Evolutionary conservation across 35 echinoderm and acorn worm species (phyloP).

Genomic region (Ophioderma brevispina): DNA sequence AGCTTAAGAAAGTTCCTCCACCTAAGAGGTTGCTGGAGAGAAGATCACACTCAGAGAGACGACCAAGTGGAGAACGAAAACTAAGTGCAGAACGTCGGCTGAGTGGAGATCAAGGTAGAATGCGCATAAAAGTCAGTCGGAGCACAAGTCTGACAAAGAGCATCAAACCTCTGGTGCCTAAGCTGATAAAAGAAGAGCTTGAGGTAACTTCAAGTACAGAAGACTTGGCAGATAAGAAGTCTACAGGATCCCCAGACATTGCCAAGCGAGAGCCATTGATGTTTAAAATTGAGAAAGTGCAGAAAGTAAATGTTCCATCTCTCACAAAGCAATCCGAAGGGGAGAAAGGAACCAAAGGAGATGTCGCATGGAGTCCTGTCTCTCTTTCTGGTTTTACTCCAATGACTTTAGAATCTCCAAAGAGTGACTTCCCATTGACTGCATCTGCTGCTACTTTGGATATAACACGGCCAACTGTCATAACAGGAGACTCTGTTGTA

Average conservation of each 20-base stretch:
- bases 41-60: slow-evolving; percentile 42
- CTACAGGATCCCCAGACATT: slow-evolving; percentile 19
- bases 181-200: slow-evolving; percentile 83
- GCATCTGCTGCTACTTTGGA: slow-evolving; percentile 55
- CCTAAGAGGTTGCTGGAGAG: slow-evolving; percentile 41
- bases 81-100: not conserved
- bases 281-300: slow-evolving; percentile 92
- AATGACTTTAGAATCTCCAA: not conserved
- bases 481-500: not conserved
- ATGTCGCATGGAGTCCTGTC: not conserved
- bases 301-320: slow-evolving; percentile 85
- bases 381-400: not conserved
- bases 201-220: slow-evolving; percentile 54
- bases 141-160: slow-evolving; percentile 23
- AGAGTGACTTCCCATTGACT: slow-evolving; percentile 29
- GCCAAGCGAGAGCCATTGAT: slow-evolving; percentile 88
- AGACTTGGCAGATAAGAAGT: slow-evolving; percentile 29
- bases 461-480: slow-evolving; percentile 20
- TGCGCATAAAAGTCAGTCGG: not conserved
- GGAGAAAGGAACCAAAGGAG: not conserved
- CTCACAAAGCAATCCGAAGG: slow-evolving; percentile 45
- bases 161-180: slow-evolving; percentile 63
- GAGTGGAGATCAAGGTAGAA: slow-evolving; percentile 38
- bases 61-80: slow-evolving; percentile 47
- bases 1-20: slow-evolving; percentile 28